These are phyloP conservation scores for Drosophila hawaiiensis DNA, from an alignment of 2,888 invertebrate species.

Conservation along the genomic window DNA sequence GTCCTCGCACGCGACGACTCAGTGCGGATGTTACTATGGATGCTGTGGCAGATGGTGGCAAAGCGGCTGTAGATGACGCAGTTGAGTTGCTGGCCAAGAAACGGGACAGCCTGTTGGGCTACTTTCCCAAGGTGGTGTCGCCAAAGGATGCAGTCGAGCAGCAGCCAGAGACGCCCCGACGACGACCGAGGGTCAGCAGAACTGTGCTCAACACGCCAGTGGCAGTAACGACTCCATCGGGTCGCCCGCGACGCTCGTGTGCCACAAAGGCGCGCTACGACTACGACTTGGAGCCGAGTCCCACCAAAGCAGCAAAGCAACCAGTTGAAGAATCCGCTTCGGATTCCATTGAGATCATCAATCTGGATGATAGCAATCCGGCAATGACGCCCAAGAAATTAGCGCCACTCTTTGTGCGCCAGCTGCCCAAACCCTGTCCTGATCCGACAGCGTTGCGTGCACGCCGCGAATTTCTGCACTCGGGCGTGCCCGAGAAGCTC, in stretches of 20 bases:
- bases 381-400: conserved; percentile 86
- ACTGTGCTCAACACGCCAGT: conserved; percentile 4
- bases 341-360: conserved; percentile 67
- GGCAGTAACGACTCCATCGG: conserved; percentile 56
- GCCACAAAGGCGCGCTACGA: conserved; percentile 82
- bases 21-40: conserved; percentile 68
- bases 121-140: conserved; percentile 86
- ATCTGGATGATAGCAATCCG: conserved; percentile 76
- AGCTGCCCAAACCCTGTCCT: conserved; percentile 86
- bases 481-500: conserved; percentile 89
- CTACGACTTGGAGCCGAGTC: conserved; percentile 77
- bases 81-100: conserved; percentile 87
- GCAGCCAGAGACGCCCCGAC: conserved; percentile 48
- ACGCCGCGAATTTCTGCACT: conserved; percentile 89
- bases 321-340: conserved; percentile 17
- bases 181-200: conserved; percentile 41
- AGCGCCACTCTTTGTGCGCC: conserved; percentile 90
- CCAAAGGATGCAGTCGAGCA: conserved; percentile 56
- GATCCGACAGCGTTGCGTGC: conserved; percentile 88
- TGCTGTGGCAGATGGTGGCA: conserved; percentile 14
- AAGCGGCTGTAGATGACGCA: conserved; percentile 80
- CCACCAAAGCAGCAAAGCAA: conserved; percentile 56
- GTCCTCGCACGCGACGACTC: conserved; percentile 53
- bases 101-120: conserved; percentile 87
- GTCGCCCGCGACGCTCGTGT: conserved; percentile 82